phyloP scores from a whole-genome alignment of 92 coral and sea anemone genomes.

The Porites rus region DNA sequence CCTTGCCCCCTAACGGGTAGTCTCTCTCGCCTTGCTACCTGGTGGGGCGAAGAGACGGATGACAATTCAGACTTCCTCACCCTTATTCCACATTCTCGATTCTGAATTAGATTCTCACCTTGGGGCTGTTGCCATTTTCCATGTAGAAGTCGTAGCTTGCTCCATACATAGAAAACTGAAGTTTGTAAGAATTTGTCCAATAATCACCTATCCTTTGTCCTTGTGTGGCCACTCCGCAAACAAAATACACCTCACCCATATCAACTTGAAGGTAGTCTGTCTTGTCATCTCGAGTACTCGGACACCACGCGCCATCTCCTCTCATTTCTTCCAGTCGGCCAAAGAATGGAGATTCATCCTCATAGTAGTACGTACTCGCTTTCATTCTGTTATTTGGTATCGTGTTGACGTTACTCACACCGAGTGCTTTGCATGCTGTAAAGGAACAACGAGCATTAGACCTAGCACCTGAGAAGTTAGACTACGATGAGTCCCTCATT shows the following conservation, averaged over 20 bases:
- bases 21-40: too few relatives aligned
- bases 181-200: neutral
- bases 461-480: too few relatives aligned
- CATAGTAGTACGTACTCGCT: neutral
- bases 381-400: neutral
- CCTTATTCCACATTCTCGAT: neutral
- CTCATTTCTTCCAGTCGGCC: slow-evolving; percentile 2
- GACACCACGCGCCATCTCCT: slow-evolving; percentile 9
- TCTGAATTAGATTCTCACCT: neutral
- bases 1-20: too few relatives aligned
- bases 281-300: neutral
- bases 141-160: neutral
- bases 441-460: too few relatives aligned
- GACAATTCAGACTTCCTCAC: neutral
- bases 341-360: neutral
- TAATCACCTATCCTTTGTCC: neutral
- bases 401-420: neutral
- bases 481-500: neutral
- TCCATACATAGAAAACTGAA: neutral
- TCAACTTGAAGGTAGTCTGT: slow-evolving; percentile 9
- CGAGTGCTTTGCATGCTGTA: neutral
- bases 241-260: neutral
- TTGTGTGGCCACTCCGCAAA: slow-evolving; percentile 10
- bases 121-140: neutral
- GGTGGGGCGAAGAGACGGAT: neutral